phyloP scores from a whole-genome alignment of 1,140 invertebrate species.

The Hestina assimilis region DNA sequence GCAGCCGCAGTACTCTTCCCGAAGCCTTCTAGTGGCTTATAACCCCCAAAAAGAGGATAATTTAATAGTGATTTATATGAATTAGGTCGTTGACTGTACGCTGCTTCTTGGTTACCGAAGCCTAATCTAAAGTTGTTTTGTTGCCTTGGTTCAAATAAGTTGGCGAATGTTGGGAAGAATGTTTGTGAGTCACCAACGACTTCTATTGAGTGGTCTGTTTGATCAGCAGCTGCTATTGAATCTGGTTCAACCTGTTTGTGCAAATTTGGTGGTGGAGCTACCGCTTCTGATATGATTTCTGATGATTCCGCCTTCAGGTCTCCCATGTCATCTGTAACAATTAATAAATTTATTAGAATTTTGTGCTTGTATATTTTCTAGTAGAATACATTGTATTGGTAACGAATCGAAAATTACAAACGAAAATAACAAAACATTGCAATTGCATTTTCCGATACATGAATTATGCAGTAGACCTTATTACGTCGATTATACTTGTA shows the following conservation, averaged over 20 bases:
- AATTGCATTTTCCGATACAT: slow-evolving; percentile 26
- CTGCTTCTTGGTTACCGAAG: slow-evolving; percentile 70
- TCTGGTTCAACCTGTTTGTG: slow-evolving; percentile 31
- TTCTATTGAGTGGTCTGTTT: slow-evolving; percentile 69
- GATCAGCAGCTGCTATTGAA: slow-evolving; percentile 40
- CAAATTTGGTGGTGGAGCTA: slow-evolving; percentile 47
- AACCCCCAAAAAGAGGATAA: slow-evolving; percentile 69
- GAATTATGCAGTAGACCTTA: slow-evolving; percentile 26
- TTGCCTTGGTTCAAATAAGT: slow-evolving; percentile 70
- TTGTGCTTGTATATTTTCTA: too few species aligned
- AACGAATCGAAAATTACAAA: not conserved
- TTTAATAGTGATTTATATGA: slow-evolving; percentile 72
- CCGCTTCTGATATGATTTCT: slow-evolving; percentile 67
- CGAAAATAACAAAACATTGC: not conserved
- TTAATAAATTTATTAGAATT: not conserved
- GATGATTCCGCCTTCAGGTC: slow-evolving; percentile 68
- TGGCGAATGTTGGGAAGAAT: slow-evolving; percentile 74
- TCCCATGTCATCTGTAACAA: slow-evolving; percentile 61
- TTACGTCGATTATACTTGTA: slow-evolving; percentile 30
- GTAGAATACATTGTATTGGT: too few species aligned
- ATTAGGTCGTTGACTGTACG: slow-evolving; percentile 74
- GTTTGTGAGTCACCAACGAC: slow-evolving; percentile 68
- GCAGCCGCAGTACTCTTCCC: slow-evolving; percentile 56
- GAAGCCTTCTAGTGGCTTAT: slow-evolving; percentile 60
- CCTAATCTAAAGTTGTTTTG: slow-evolving; percentile 61